phyloP scores from a whole-genome alignment of 2,888 invertebrate genomes.

The Lasioglossum oenotherae region DNA sequence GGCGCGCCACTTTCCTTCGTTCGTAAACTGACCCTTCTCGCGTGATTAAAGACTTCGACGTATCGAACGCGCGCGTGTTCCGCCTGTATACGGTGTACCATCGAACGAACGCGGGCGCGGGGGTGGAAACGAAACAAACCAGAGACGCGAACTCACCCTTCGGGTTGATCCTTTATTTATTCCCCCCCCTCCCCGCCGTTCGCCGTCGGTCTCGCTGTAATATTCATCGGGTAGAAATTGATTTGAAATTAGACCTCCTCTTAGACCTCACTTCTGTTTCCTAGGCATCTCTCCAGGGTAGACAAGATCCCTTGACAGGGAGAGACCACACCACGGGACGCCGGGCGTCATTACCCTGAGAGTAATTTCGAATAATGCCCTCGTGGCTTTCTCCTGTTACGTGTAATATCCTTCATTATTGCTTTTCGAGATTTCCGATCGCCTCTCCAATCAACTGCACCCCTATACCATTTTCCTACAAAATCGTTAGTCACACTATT shows the following conservation, averaged over 20 bases:
- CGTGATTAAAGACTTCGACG: slow-evolving; percentile 75
- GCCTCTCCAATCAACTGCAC: not conserved
- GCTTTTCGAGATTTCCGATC: not conserved
- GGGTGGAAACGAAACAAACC: slow-evolving; percentile 18
- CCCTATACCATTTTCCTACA: not conserved
- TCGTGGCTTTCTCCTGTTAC: slow-evolving; percentile 37
- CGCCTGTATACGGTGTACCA: slow-evolving; percentile 32
- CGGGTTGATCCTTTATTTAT: slow-evolving; percentile 80
- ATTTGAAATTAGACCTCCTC: slow-evolving; percentile 81
- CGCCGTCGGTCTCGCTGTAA: slow-evolving; percentile 74
- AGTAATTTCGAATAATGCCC: slow-evolving; percentile 42
- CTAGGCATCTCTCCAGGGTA: slow-evolving; percentile 55
- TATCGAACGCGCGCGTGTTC: slow-evolving; percentile 64
- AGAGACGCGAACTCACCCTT: slow-evolving; percentile 48
- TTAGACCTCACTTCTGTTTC: slow-evolving; percentile 68
- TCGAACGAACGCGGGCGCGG: slow-evolving; percentile 1
- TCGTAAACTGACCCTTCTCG: slow-evolving; percentile 62
- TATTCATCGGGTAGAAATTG: slow-evolving; percentile 83
- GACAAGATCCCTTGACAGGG: slow-evolving; percentile 56
- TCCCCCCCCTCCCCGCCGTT: slow-evolving; percentile 64
- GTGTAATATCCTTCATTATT: slow-evolving; percentile 13
- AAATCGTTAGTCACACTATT: not conserved
- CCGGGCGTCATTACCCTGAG: slow-evolving; percentile 33
- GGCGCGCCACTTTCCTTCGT: slow-evolving; percentile 52
- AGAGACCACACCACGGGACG: slow-evolving; percentile 68